Base-by-base conservation (phyloP, 2,113 vertebrate species). In the Pelvicachromis taeniatus region DNA sequence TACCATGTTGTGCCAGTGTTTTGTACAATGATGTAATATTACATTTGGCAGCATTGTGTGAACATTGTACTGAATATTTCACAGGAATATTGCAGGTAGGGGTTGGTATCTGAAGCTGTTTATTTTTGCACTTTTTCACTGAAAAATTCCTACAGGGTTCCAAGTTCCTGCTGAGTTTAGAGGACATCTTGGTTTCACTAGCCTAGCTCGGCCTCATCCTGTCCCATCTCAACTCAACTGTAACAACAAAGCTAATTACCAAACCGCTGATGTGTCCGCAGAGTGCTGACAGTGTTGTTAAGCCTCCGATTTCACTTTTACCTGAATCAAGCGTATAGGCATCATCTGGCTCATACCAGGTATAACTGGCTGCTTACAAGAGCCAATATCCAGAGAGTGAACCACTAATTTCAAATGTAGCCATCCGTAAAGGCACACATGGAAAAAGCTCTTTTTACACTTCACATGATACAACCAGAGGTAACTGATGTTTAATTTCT, bases 221-320 rank as follows among this genome's bases (percentile, higher is more conserved):
- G 81, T 91, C 89, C 91, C 87, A 79, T 84, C 88, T 92, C 88
- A 89, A 80, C 81, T 73, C 82, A 53, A 85, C 90, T 92, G 91
- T 92, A 90, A 93, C 93, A 89, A 87, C 82, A 85, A 81, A 85
- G 90, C 86, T 93, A 91, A 95, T 94, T 91, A 94, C 86, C 54
- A 56, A 93, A 56, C 77, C 91, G 26, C 26, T 26, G 26, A 26
- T 26, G 26, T 26, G 26, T 56, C 83, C 14, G 17, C 81, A 80
- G 31, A 53, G 88, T 26, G 87, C 87, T 80, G 87, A 86, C 87
- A 89, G 12, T 89, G 93, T 93, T 50, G 91, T 95, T 94, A 94
- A 94, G 86, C 91, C 10, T 92, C 86, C 70, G 33, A 92, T 94
- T 91, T 88, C 82, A 82, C 89, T 91, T 93, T 91, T 90, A 94